phyloP scores from a whole-genome alignment of 2,113 vertebrate genomes.

The Pyxicephalus adspersus region DNA sequence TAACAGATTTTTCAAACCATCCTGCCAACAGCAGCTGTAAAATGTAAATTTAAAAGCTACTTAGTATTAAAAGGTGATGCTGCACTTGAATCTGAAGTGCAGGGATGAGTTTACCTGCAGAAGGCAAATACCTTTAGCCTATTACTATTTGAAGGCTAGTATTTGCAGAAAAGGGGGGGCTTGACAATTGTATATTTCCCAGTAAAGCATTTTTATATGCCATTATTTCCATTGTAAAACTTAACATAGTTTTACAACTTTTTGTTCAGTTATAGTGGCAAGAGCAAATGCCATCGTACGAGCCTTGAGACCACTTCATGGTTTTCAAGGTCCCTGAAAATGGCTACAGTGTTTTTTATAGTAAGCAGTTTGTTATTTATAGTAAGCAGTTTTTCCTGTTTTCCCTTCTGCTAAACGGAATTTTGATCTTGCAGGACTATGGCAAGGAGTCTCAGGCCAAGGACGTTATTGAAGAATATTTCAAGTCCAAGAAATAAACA shows the following conservation, averaged over 20 bases:
- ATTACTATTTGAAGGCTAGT: too few relatives aligned
- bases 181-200: too few relatives aligned
- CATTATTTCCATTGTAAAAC: constrained; percentile 68
- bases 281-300: constrained; percentile 81
- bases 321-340: constrained; percentile 84
- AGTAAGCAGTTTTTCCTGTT: background rate
- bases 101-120: too few relatives aligned
- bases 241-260: constrained; percentile 69
- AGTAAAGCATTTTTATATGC: background rate
- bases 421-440: constrained; percentile 83
- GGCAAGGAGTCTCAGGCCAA: constrained; percentile 99
- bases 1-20: too few relatives aligned
- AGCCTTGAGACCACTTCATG: constrained; percentile 78
- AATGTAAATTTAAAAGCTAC: too few relatives aligned
- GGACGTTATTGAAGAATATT: constrained; percentile 98
- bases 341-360: constrained; percentile 72
- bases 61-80: too few relatives aligned
- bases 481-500: constrained; percentile 94
- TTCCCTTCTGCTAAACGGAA: background rate
- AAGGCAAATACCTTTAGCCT: too few relatives aligned
- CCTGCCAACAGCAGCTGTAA: too few relatives aligned
- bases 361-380: background rate
- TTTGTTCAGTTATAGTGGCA: constrained; percentile 70
- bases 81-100: too few relatives aligned
- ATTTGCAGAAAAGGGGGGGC: too few relatives aligned